Evolutionary conservation across 1,140 invertebrate genomes (phyloP).

Genomic region (Pseudomyrmex dendroicus): DNA sequence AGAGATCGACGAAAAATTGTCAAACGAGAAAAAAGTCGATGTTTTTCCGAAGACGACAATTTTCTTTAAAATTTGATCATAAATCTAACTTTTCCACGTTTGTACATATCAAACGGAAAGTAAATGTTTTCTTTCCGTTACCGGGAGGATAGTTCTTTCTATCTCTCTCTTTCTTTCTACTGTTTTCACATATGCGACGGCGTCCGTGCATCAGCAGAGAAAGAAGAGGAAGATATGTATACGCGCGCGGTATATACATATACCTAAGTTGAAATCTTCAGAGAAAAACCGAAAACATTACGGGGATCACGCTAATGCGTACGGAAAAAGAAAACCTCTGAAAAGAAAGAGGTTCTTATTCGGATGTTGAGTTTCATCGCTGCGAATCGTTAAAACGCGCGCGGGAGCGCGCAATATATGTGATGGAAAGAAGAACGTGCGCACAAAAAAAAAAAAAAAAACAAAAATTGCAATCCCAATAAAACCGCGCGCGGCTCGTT

Average conservation of each 20-base stretch:
- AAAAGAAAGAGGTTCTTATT: slow-evolving; percentile 31
- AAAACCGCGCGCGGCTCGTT: neutral
- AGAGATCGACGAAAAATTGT: neutral
- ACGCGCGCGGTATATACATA: too few species aligned
- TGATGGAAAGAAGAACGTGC: neutral
- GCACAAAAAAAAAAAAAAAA: slow-evolving; percentile 22
- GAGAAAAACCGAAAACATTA: slow-evolving; percentile 43
- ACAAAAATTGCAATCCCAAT: neutral
- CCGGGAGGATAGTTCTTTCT: slow-evolving; percentile 6
- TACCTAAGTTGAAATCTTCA: neutral
- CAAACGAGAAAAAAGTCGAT: neutral
- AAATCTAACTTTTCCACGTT: slow-evolving; percentile 15
- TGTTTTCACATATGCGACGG: neutral
- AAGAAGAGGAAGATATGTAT: neutral
- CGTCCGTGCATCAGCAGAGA: slow-evolving; percentile 1
- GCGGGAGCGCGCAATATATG: neutral
- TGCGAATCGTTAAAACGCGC: slow-evolving; percentile 1
- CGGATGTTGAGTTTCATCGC: slow-evolving; percentile 1
- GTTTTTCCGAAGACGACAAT: neutral
- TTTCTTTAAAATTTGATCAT: slow-evolving; percentile 23
- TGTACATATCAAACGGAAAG: slow-evolving; percentile 11
- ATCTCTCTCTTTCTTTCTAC: too few species aligned
- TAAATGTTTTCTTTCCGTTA: slow-evolving; percentile 56
- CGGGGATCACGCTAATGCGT: slow-evolving; percentile 17
- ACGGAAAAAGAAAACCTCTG: neutral